phyloP scores from a whole-genome alignment of 2,113 vertebrate species.

The Tachysurus fulvidraco region DNA sequence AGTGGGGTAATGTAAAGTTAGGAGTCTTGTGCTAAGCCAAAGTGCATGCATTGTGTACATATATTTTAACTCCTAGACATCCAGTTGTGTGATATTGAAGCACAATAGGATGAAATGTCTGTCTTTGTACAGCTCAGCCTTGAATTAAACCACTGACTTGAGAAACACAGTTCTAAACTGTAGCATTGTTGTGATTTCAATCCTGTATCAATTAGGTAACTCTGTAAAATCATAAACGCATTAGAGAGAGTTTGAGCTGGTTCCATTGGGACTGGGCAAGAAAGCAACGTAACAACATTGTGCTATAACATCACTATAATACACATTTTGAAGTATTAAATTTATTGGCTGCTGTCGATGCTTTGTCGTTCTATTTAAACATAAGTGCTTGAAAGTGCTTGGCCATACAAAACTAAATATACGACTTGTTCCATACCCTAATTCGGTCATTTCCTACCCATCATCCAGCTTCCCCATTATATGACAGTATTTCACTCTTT shows the following conservation, averaged over 20 bases:
- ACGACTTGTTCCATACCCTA: not conserved
- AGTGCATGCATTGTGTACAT: not conserved
- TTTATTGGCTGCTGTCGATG: not conserved
- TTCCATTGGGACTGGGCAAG: not conserved
- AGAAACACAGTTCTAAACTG: not conserved
- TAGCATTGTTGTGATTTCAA: not conserved
- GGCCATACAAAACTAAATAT: too few species aligned
- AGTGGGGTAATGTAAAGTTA: not conserved
- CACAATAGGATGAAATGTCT: not conserved
- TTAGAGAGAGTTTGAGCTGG: not conserved
- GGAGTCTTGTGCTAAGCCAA: not conserved
- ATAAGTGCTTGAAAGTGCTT: too few species aligned
- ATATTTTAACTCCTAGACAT: not conserved
- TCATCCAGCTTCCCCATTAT: not conserved
- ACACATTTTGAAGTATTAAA: not conserved
- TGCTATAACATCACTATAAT: not conserved
- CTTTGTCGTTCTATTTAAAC: not conserved
- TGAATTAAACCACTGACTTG: not conserved
- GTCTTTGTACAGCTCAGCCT: not conserved
- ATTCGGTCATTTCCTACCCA: not conserved
- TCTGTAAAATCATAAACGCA: not conserved
- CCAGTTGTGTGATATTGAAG: not conserved
- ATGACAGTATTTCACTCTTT: too few species aligned
- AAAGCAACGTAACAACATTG: not conserved
- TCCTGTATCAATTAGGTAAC: not conserved